Conservation (phyloP, 1,140 invertebrate species). For the Rhysida immarginata region DNA sequence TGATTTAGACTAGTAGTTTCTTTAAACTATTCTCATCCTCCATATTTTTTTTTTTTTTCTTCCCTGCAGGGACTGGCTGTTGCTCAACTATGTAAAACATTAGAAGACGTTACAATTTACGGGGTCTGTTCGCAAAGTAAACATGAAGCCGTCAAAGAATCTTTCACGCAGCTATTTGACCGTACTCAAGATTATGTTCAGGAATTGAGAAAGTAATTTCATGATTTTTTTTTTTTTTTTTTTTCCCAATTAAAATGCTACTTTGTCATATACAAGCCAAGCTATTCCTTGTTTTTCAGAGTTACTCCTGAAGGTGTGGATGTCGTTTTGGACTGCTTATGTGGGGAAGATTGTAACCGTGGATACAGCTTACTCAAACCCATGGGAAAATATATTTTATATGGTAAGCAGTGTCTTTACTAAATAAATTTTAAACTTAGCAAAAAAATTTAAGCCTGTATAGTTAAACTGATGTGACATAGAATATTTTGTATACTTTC, state of each 20-base stretch:
- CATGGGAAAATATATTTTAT: conserved; percentile 76
- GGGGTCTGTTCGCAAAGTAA: conserved; percentile 71
- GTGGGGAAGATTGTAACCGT: conserved; percentile 72
- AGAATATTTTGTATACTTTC: no score
- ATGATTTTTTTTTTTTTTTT: not conserved
- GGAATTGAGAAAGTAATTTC: conserved; percentile 64
- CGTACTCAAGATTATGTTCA: conserved; percentile 58
- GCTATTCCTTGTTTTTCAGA: conserved; percentile 31
- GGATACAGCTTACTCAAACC: conserved; percentile 70
- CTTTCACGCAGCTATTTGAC: conserved; percentile 58
- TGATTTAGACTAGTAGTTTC: no score
- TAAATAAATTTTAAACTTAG: no score
- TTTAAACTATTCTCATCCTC: not conserved
- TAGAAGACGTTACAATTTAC: conserved; percentile 65
- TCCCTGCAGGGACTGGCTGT: conserved; percentile 59
- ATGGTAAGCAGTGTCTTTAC: conserved; percentile 50
- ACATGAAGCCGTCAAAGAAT: conserved; percentile 58
- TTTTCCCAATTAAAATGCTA: not conserved
- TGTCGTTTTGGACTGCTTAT: conserved; percentile 71
- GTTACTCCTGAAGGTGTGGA: conserved; percentile 63
- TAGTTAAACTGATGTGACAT: no score
- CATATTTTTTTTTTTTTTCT: not conserved
- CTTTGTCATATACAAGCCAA: not conserved
- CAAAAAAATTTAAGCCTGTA: no score
- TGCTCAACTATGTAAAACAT: conserved; percentile 59